Conservation (phyloP, 2,888 invertebrate genomes). For the Andrena minutula region DNA sequence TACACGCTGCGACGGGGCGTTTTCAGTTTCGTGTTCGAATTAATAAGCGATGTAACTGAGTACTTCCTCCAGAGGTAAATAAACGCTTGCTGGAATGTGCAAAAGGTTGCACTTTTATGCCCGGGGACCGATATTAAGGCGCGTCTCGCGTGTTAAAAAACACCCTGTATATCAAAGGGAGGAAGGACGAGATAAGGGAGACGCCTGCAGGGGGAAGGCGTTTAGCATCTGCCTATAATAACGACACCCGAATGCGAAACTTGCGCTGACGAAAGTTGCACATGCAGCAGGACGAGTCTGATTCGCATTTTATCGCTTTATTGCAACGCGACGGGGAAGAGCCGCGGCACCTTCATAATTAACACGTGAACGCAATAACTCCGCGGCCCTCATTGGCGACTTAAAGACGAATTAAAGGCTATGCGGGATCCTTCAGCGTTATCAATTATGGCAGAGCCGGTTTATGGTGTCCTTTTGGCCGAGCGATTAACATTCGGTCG, state of each 20-base stretch:
- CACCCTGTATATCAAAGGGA: constrained; percentile 28
- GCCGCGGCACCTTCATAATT: constrained; percentile 52
- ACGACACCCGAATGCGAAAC: constrained; percentile 44
- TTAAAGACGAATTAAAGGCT: constrained; percentile 42
- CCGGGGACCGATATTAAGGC: background rate
- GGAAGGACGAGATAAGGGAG: constrained; percentile 25
- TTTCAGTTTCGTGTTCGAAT: background rate
- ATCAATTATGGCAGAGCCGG: constrained; percentile 18
- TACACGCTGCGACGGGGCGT: background rate
- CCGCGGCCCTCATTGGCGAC: constrained; percentile 34
- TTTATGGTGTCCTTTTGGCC: constrained; percentile 15
- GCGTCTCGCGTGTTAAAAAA: background rate
- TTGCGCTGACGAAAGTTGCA: constrained; percentile 36
- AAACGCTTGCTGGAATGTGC: background rate
- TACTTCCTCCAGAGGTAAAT: background rate
- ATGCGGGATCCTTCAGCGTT: constrained; percentile 15
- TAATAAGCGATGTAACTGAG: background rate
- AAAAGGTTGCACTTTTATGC: constrained; percentile 1
- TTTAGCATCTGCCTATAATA: constrained; percentile 68
- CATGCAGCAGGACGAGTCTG: constrained; percentile 40
- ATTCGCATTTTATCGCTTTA: constrained; percentile 63
- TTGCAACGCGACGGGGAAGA: constrained; percentile 42
- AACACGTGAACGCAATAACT: constrained; percentile 58
- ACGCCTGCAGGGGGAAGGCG: constrained; percentile 28
- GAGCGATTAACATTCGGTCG: background rate